Conservation (phyloP, 2,888 invertebrate genomes). For the Mylabris sibirica region DNA sequence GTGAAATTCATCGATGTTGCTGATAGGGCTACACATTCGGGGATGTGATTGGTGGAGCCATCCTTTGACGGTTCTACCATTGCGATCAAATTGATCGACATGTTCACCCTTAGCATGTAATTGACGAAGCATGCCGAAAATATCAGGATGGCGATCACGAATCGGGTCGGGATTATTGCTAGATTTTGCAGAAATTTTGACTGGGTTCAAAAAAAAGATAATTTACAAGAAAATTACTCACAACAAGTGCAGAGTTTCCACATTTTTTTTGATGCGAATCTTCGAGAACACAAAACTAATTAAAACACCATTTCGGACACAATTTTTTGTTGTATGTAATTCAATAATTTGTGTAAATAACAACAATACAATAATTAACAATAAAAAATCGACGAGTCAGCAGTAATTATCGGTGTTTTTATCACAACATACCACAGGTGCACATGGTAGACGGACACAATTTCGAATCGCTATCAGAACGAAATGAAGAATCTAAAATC, state of each 20-base stretch:
- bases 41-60: conserved; percentile 43
- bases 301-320: background rate
- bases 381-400: background rate
- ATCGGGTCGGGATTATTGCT: conserved; percentile 62
- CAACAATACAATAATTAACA: background rate
- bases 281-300: no score
- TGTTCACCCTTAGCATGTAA: conserved; percentile 79
- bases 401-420: no score
- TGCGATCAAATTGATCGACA: conserved; percentile 77
- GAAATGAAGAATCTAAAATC: background rate
- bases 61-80: conserved; percentile 68
- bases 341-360: no score
- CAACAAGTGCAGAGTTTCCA: background rate
- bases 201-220: background rate
- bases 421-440: background rate
- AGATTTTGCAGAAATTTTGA: conserved; percentile 14
- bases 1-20: conserved; percentile 23
- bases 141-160: conserved; percentile 71
- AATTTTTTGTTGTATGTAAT: background rate
- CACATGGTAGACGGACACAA: no score
- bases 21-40: conserved; percentile 10
- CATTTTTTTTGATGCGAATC: background rate
- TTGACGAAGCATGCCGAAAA: conserved; percentile 76
- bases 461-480: background rate
- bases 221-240: background rate